Evolutionary conservation across 2,797 vertebrate species (phyloP).

Genomic region (Pitangus sulphuratus): DNA sequence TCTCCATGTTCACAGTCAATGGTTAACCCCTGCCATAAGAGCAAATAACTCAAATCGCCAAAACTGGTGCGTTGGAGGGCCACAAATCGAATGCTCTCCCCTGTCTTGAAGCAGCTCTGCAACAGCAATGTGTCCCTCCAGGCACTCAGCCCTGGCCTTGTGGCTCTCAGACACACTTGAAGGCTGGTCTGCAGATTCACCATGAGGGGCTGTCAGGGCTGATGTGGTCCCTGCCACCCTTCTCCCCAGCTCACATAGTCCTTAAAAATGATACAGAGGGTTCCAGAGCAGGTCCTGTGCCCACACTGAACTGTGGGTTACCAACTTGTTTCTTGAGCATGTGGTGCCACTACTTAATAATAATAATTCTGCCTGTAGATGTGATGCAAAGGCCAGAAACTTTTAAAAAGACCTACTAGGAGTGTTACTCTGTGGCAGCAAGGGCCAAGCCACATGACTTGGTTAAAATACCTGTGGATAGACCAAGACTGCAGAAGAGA

Average conservation of each 20-base stretch:
- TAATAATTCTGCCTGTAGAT: not conserved
- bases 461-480: not conserved
- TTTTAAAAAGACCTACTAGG: not conserved
- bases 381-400: not conserved
- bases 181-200: not conserved
- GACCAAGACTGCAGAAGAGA: not conserved
- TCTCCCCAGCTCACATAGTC: not conserved
- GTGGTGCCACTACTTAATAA: not conserved
- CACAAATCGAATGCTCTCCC: accelerated
- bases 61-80: accelerated
- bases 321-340: not conserved
- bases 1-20: not conserved
- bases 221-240: not conserved
- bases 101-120: not conserved
- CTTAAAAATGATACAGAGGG: not conserved
- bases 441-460: accelerated
- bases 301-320: not conserved
- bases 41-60: not conserved
- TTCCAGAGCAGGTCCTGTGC: not conserved
- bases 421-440: not conserved
- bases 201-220: not conserved
- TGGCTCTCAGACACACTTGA: not conserved
- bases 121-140: not conserved
- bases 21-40: not conserved
- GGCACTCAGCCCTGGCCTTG: not conserved